These are phyloP conservation scores for Thalassoma bifasciatum DNA, from an alignment of 2,113 vertebrate genomes.

Conservation along the genomic window DNA sequence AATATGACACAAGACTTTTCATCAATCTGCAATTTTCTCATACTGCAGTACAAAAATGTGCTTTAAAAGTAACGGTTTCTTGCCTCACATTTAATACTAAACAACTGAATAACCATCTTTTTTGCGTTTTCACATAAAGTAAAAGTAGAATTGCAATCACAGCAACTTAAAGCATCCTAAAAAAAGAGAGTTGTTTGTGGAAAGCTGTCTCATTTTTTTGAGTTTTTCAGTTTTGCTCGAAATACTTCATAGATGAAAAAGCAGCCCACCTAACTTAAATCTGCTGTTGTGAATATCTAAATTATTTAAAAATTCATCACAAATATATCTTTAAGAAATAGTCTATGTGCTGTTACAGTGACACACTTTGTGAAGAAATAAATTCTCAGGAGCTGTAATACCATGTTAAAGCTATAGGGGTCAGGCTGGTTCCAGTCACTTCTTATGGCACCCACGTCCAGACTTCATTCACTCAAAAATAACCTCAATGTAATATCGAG, in stretches of 20 bases:
- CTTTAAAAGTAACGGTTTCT: background rate
- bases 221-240: background rate
- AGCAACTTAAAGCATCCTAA: background rate
- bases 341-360: background rate
- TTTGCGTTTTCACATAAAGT: background rate
- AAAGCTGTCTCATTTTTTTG: background rate
- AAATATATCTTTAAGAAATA: background rate
- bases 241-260: background rate
- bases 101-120: background rate
- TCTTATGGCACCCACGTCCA: background rate
- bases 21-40: background rate
- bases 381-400: conserved; percentile 21
- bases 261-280: background rate
- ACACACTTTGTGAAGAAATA: background rate
- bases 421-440: conserved; percentile 57
- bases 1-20: background rate
- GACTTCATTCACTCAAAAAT: background rate
- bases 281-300: background rate
- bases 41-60: background rate
- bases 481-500: background rate
- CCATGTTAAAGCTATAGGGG: conserved; percentile 60
- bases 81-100: background rate
- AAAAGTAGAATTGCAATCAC: background rate
- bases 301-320: background rate
- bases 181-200: background rate